Evolutionary conservation across 2,113 vertebrate species (phyloP).

Genomic region (Peromyscus leucopus): DNA sequence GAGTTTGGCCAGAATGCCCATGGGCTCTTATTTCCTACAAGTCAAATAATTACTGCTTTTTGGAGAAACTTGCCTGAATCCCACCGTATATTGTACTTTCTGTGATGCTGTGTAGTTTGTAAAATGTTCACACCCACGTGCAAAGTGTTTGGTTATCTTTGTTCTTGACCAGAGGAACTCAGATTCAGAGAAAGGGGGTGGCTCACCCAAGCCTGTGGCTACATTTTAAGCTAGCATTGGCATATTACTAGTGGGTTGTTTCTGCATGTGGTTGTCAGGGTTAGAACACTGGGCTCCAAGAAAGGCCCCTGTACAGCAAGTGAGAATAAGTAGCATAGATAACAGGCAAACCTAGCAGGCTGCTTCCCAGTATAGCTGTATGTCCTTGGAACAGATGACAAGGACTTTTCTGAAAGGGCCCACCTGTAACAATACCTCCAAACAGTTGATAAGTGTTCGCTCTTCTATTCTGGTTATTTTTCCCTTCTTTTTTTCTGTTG

Average conservation of each 20-base stretch:
- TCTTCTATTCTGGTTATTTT: constrained; percentile 40
- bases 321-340: not conserved
- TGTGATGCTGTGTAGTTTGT: not conserved
- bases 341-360: not conserved
- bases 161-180: not conserved
- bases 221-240: not conserved
- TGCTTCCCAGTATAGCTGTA: not conserved
- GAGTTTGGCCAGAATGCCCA: not conserved
- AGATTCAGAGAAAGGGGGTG: not conserved
- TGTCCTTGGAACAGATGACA: constrained; percentile 60
- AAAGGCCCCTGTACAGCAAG: not conserved
- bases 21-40: not conserved
- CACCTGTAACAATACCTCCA: rapidly evolving
- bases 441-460: constrained; percentile 52
- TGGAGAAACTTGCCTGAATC: not conserved
- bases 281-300: not conserved
- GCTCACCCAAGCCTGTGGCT: not conserved
- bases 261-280: not conserved
- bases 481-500: not conserved
- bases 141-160: not conserved
- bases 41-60: not conserved
- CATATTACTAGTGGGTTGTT: too few relatives aligned
- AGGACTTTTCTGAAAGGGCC: constrained; percentile 53
- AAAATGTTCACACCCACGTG: not conserved
- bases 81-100: not conserved